Base-by-base conservation (phyloP, 2,113 vertebrate genomes). In the Aviceda subcristata region DNA sequence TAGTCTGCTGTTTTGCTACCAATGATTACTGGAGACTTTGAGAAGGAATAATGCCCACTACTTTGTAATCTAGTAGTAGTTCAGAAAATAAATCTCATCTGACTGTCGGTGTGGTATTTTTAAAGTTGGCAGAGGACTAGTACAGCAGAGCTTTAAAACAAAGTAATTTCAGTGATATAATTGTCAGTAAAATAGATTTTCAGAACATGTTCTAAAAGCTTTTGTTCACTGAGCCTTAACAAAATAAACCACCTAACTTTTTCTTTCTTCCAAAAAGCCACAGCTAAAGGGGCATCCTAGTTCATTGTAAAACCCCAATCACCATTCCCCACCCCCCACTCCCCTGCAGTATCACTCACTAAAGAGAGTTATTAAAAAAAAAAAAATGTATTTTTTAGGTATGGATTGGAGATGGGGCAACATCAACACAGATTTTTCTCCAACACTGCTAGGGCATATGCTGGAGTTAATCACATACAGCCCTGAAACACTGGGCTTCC, bases 341-440 rank as follows among this genome's bases (percentile, higher is more conserved):
- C 11, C 21, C 3, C 17, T 0, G 0, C n/a, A 82, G 13, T 36
- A 88, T 23, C 0, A 0, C 15, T 76, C 36, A 36, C 17, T 63
- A 27, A n/a, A 71, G 29, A 78, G 10, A 73, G 18, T 34, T 1
- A 39, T 17, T 20, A 17, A 60, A 64, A 34, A n/a, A 27, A 11
- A 39, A 39, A 39, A 39, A 11, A 39, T 11, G 11, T 18, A 5
- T 1, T 7, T 34, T 57, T 48, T 11, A 56, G 43, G 18, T 15
- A 66, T 36, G 11, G 36, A 60, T 6, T 66, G 17, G 64, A 71
- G 18, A 77, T 8, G 7, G 21, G 23, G 66, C 11, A 84, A 79
- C 14, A 76, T 8, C 17, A 67, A 30, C 18, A 69, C 6, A 27
- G 55, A 29, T 14, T 77, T 45, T 66, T 71, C 27, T 45, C 16